Percentiles rank a stretch among this genome's conserved stretches.
Evolutionary conservation across 1,140 invertebrate species (phyloP).

Genomic region (Drosophila nannoptera): DNA sequence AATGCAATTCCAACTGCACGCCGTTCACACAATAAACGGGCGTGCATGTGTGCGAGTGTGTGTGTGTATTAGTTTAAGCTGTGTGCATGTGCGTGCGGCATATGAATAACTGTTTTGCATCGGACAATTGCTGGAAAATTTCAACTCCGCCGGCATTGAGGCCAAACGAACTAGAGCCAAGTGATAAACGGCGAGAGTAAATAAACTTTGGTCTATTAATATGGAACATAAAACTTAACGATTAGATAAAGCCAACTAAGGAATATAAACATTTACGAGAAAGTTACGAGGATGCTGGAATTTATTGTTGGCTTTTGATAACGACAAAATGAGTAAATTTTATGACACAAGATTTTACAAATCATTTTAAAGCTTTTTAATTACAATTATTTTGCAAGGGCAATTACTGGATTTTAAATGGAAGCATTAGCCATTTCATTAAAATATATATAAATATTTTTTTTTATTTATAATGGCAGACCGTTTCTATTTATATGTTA

Average conservation of each 20-base stretch:
- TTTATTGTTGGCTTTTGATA: too few relatives aligned
- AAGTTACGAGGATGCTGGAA: too few relatives aligned
- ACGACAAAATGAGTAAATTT: too few relatives aligned
- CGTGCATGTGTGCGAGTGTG: too few relatives aligned
- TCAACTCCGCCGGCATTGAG: neutral
- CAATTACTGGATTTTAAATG: too few relatives aligned
- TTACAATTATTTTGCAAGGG: too few relatives aligned
- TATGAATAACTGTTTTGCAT: slow-evolving; percentile 61
- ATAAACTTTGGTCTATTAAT: neutral
- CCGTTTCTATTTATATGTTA: too few relatives aligned
- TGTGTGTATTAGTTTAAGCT: slow-evolving; percentile 20
- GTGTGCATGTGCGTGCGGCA: slow-evolving; percentile 17
- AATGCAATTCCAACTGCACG: slow-evolving; percentile 56
- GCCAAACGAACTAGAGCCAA: slow-evolving; percentile 1
- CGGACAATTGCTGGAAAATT: slow-evolving; percentile 48
- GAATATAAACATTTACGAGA: too few relatives aligned
- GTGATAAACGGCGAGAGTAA: neutral
- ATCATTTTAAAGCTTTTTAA: neutral
- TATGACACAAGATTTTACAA: neutral
- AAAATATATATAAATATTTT: too few relatives aligned
- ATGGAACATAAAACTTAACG: neutral
- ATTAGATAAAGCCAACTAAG: neutral
- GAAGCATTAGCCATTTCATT: too few relatives aligned
- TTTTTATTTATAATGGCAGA: too few relatives aligned
- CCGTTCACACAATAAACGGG: slow-evolving; percentile 6